A percentile compares a stretch with the other conserved stretches of the same genome.
phyloP scores from a whole-genome alignment of 2,113 vertebrate genomes.

The Gallinago undulata region DNA sequence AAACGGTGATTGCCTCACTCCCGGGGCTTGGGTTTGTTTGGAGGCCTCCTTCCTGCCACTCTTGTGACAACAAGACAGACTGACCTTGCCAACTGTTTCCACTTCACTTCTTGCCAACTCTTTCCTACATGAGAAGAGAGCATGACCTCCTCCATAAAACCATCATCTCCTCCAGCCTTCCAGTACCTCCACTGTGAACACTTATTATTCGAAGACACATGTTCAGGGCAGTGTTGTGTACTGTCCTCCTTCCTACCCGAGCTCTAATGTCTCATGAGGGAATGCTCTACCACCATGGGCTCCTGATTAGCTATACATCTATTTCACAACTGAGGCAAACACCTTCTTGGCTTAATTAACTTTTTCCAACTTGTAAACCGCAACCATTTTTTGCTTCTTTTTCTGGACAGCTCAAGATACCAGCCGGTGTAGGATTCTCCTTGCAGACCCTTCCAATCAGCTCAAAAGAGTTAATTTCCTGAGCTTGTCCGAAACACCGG shows the following conservation, averaged over 20 bases:
- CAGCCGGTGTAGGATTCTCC: background rate
- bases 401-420: background rate
- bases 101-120: background rate
- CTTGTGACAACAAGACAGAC: background rate
- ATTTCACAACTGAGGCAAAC: background rate
- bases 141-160: background rate
- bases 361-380: background rate
- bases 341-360: background rate
- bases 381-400: background rate
- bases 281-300: background rate
- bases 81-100: background rate
- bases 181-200: background rate
- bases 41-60: constrained; percentile 20
- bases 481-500: background rate
- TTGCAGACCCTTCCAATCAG: background rate
- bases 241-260: background rate
- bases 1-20: background rate
- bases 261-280: background rate
- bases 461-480: background rate
- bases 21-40: background rate
- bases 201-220: background rate
- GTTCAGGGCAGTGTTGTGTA: background rate
- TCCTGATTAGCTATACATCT: background rate
- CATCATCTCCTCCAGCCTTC: background rate
- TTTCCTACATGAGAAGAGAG: background rate